Base-by-base conservation (phyloP, 2,797 vertebrate species). In the Hypotaenidia okinawae region DNA sequence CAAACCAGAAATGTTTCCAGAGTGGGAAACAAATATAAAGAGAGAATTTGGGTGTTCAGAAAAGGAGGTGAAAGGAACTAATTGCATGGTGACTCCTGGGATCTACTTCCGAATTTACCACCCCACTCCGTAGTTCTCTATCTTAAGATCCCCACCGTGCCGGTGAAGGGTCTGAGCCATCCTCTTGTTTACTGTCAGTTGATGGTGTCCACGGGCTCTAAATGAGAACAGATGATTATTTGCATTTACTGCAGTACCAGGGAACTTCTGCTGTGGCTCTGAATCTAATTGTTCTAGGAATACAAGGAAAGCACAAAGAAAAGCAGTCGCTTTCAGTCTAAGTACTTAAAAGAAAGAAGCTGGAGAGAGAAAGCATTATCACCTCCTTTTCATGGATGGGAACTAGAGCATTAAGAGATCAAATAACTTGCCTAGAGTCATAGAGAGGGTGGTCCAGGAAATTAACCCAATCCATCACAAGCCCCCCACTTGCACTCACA, bases 401-500 rank as follows among this genome's bases (percentile, higher is more conserved):
- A 94, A 84, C 67, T 81, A 80, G 89, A 93, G 64, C 86, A 94
- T 90, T 94, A 95, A 90, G 86, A 92, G 94, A 89, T 95, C 94
- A 90, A 96, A 83, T 95, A 89, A 86, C 86, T 78, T 87, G 52
- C 39, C 54, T 59, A 79, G 61, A 93, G 47, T 84, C 73, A 47
- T 30, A n/a, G 37, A 47, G 69, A 63, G 47, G 67, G 63, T 88
- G 92, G 76, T 70, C 41, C 84, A 93, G 91, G 92, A 95, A 93
- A 57, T 88, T 32, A 94, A 94, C 68, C 30, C 32, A 94, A 92
- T 93, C 84, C 79, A 49, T 93, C 75, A 90, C 1, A 13, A 72
- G 30, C 69, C 45, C 43, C 58, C 91, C 51, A 16, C 61, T 89
- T 82, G 51, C 88, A 96, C 58, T 92, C 35, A 81, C 84, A 47